Evolutionary conservation across 2,113 vertebrate species (phyloP), one percentile per base, ranked within the genome.

Genomic region (Dicerorhinus sumatrensis): DNA sequence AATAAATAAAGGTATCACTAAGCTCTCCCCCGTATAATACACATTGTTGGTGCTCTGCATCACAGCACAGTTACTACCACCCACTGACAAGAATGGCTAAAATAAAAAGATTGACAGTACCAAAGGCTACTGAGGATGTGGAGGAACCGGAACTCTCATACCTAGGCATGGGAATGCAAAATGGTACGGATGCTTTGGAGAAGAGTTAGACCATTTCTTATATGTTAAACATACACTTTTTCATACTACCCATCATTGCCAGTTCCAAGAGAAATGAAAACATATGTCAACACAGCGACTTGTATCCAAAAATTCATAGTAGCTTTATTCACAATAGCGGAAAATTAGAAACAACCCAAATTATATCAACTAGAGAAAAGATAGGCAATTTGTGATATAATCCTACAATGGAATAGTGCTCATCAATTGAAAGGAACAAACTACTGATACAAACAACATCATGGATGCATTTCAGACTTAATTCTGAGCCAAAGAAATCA

Each of bases 211-310:
- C 11, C 6, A 62, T 46, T 87, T 62, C 21, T 91, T 48, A n/a
- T 48, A 3, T n/a, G 23, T n/a, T 73, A 65, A 75, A 39, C 23
- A n/a, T 21, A 72, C 8, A 18, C 14, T 65, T 80, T 54, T 67
- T 48, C 13, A 60, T 42, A 36, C 36, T 73, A 60, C 0, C 25
- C 13, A 39, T 11, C 8, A 92, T 4, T 51, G 6, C 11, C 13
- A 11, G 39, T 72, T 18, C 46, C 17, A 79, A 84, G n/a, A 96
- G n/a, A 93, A 95, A 84, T 67, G 56, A 82, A 65, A 69, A 54
- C 3, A 42, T 63, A 42, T 20, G 51, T 58, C 51, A 72, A 29
- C 18, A n/a, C 25, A 91, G 73, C 10, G 17, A 76, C 67, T 81
- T 33, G 12, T 60, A 21, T 12, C 62, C 3, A 75, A 76, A 67